phyloP scores from a whole-genome alignment of 30 jellyfish, hydroid and myxozoan genomes.

The Turritopsis rubra region DNA sequence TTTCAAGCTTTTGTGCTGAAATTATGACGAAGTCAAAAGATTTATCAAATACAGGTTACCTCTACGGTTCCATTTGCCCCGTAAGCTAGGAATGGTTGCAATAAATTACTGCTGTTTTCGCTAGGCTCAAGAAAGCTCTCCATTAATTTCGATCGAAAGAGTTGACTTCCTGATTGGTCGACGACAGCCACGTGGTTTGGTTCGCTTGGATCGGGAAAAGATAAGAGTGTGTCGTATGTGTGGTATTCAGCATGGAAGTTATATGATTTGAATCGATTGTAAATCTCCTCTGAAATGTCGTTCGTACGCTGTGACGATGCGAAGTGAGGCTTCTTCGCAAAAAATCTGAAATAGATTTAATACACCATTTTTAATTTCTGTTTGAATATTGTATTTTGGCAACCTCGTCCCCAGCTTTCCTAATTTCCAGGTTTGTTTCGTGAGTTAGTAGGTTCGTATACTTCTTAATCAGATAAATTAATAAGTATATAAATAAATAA shows the following conservation, averaged over 20 bases:
- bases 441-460: too few relatives aligned
- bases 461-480: too few relatives aligned
- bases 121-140: conserved; percentile 42
- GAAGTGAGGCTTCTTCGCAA: conserved; percentile 56
- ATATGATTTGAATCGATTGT: conserved; percentile 50
- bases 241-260: conserved; percentile 43
- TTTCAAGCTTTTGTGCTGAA: too few relatives aligned
- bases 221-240: conserved; percentile 46
- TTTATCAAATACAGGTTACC: too few relatives aligned
- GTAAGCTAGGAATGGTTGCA: conserved; percentile 70
- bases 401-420: too few relatives aligned
- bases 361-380: too few relatives aligned
- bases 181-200: conserved; percentile 57
- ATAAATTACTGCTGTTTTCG: conserved; percentile 35
- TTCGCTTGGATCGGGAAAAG: conserved; percentile 40
- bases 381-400: too few relatives aligned
- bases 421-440: too few relatives aligned
- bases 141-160: conserved; percentile 35
- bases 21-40: not conserved
- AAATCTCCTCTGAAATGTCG: conserved; percentile 59
- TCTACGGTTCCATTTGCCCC: conserved; percentile 50
- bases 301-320: conserved; percentile 70
- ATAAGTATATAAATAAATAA: too few relatives aligned
- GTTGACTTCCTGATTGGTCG: conserved; percentile 24
- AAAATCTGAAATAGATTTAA: conserved; percentile 35